A percentile compares a stretch with the other conserved stretches of the same genome.
These are phyloP conservation scores for Tapera naevia DNA, from an alignment of 2,797 vertebrate genomes.

Conservation along the genomic window DNA sequence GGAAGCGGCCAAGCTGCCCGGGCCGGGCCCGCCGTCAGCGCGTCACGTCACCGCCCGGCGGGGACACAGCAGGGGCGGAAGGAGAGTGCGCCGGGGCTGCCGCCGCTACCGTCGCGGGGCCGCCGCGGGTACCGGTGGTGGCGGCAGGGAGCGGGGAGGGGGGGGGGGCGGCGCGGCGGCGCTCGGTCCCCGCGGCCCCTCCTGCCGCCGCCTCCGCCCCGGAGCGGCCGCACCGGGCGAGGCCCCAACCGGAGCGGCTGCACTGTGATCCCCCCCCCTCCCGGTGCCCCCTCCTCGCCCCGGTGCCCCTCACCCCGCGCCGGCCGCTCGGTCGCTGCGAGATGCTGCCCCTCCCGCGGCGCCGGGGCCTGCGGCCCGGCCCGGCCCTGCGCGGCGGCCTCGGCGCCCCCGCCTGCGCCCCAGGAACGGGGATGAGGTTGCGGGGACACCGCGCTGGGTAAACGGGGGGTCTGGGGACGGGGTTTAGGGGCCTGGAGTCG, in stretches of 20 bases:
- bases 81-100: slow-evolving; percentile 60
- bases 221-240: background rate
- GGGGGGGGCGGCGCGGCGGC: background rate
- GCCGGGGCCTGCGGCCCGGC: background rate
- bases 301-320: too few species aligned
- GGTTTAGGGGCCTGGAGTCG: too few species aligned
- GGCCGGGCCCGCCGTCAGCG: slow-evolving; percentile 91
- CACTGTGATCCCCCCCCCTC: too few species aligned
- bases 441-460: too few species aligned
- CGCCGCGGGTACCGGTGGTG: background rate
- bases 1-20: slow-evolving; percentile 91
- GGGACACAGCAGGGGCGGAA: slow-evolving; percentile 92
- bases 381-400: background rate
- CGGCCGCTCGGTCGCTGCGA: too few species aligned
- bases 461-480: too few species aligned
- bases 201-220: slow-evolving; percentile 4
- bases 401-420: too few species aligned
- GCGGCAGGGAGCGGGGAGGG: background rate
- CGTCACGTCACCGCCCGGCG: slow-evolving; percentile 94
- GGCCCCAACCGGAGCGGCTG: background rate
- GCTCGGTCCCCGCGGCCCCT: slow-evolving; percentile 38
- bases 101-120: too few species aligned
- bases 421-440: too few species aligned
- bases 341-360: background rate
- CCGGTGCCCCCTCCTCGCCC: background rate